Percentiles rank a stretch among this genome's conserved stretches.
Evolutionary conservation across 2,888 invertebrate genomes (phyloP).

Genomic region (Spodoptera exigua): DNA sequence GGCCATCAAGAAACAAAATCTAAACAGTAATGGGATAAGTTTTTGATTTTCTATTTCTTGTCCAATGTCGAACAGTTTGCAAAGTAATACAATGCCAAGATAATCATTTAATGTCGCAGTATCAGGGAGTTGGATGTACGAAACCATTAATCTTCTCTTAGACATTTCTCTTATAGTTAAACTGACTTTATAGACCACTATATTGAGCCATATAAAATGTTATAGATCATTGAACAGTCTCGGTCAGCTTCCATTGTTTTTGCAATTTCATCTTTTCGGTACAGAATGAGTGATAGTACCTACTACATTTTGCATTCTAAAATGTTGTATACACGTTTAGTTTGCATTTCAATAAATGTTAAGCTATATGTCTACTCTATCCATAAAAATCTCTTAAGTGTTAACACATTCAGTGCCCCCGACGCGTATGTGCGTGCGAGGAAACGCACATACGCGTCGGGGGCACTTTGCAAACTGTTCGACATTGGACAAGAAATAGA

Average conservation of each 20-base stretch:
- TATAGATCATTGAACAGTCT: constrained; percentile 45
- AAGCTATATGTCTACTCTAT: too few relatives aligned
- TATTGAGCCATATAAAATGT: constrained; percentile 42
- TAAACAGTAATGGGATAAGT: constrained; percentile 59
- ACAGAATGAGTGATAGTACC: too few relatives aligned
- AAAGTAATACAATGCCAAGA: constrained; percentile 38
- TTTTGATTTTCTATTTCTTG: constrained; percentile 52
- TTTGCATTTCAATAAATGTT: too few relatives aligned
- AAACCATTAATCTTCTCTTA: constrained; percentile 24
- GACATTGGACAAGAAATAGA: constrained; percentile 40
- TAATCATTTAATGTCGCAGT: constrained; percentile 33
- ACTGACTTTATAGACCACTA: constrained; percentile 35
- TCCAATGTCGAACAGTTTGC: constrained; percentile 36
- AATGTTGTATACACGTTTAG: too few relatives aligned
- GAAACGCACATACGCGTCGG: too few relatives aligned
- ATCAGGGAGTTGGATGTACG: constrained; percentile 10
- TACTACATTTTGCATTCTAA: too few relatives aligned
- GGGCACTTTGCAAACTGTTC: constrained; percentile 41
- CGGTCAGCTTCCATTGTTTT: constrained; percentile 39
- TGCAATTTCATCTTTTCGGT: constrained; percentile 36
- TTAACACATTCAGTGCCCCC: too few relatives aligned
- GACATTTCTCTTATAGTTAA: constrained; percentile 38
- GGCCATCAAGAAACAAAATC: constrained; percentile 47
- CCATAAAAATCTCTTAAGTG: too few relatives aligned
- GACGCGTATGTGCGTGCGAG: too few relatives aligned